Evolutionary conservation across 2,888 invertebrate species (phyloP).

Genomic region (Tenthredo mesomela): DNA sequence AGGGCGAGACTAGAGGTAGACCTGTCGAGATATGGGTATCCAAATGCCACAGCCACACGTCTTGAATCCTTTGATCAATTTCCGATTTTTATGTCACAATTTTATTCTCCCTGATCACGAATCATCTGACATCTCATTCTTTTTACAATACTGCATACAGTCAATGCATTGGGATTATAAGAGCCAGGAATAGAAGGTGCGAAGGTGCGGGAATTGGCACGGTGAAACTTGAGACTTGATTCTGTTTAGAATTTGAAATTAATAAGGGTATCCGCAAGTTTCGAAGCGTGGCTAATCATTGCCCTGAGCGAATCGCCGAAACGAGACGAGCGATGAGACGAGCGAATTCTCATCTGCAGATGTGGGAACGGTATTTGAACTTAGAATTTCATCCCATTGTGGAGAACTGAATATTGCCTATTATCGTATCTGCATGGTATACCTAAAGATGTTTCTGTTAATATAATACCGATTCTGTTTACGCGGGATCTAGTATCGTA

Average conservation of each 20-base stretch:
- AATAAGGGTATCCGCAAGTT: constrained; percentile 32
- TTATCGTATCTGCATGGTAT: neutral
- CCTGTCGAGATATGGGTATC: constrained; percentile 22
- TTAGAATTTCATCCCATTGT: neutral
- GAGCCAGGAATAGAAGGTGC: neutral
- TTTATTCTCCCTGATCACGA: neutral
- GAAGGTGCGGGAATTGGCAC: neutral
- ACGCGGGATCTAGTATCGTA: neutral
- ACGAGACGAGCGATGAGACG: neutral
- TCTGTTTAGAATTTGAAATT: constrained; percentile 39
- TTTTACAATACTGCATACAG: neutral
- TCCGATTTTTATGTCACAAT: neutral
- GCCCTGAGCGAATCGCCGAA: constrained; percentile 28
- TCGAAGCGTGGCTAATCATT: constrained; percentile 37
- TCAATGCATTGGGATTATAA: neutral
- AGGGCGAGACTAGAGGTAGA: constrained; percentile 49
- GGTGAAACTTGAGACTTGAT: constrained; percentile 27
- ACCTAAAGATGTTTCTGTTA: neutral
- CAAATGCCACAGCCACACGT: constrained; percentile 16
- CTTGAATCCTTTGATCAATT: neutral
- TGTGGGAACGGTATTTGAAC: neutral
- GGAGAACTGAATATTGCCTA: neutral
- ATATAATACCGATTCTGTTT: neutral
- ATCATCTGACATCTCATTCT: neutral
- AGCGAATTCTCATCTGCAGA: neutral